Percentiles rank a stretch among this genome's conserved stretches.
Conservation (phyloP, 2,888 invertebrate species). For the Lepidonotus clava region DNA sequence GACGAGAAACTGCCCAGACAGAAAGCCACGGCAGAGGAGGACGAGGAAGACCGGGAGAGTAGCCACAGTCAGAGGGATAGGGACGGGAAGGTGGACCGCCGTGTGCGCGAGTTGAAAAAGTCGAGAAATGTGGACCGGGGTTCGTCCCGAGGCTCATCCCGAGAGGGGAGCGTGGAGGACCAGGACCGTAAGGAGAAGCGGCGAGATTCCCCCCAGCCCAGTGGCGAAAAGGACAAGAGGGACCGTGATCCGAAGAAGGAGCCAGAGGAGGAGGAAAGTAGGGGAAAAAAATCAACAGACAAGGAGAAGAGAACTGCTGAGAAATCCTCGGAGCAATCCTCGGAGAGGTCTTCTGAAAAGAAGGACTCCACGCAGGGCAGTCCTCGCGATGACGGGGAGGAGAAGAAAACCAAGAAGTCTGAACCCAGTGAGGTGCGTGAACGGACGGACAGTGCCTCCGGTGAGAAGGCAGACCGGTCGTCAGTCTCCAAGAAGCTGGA, state of each 20-base stretch:
- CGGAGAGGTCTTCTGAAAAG: not conserved
- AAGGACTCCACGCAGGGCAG: not conserved
- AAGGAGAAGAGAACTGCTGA: not conserved
- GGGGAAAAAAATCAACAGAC: constrained; percentile 12
- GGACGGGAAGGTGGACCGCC: not conserved
- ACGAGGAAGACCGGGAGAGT: not conserved
- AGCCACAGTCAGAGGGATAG: not conserved
- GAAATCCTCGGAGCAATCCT: constrained; percentile 1
- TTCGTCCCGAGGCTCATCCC: not conserved
- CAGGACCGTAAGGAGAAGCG: not conserved
- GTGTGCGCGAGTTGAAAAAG: not conserved
- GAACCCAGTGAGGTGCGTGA: not conserved
- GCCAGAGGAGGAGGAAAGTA: not conserved
- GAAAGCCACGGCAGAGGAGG: too few species aligned
- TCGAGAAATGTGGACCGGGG: not conserved
- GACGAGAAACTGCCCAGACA: too few species aligned
- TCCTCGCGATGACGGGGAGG: not conserved
- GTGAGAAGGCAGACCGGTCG: constrained; percentile 17
- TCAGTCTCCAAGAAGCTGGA: constrained; percentile 58
- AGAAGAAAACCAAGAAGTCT: not conserved
- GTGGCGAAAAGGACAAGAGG: not conserved
- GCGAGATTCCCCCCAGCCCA: not conserved
- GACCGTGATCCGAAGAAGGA: not conserved
- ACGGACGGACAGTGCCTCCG: not conserved
- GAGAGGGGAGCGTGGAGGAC: not conserved